Percentiles rank a stretch among this genome's conserved stretches.
Conservation (phyloP, 1,140 invertebrate genomes). For the Rhagoletis pomonella region DNA sequence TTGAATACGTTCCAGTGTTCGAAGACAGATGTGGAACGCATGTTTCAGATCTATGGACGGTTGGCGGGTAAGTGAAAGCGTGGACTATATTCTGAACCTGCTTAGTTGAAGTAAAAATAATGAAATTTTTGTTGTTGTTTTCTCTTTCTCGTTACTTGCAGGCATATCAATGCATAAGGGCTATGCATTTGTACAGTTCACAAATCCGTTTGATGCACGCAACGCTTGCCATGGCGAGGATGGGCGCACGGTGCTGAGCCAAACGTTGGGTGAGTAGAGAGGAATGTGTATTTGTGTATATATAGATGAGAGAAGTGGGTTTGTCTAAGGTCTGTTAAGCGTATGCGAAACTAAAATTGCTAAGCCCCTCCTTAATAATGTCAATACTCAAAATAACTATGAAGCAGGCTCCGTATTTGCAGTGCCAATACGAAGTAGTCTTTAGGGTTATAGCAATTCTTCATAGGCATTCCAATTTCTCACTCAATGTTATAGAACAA, state of each 20-base stretch:
- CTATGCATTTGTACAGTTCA: slow-evolving; percentile 93
- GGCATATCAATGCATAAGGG: slow-evolving; percentile 95
- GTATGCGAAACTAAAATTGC: too few relatives aligned
- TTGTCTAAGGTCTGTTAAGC: too few relatives aligned
- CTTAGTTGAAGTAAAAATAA: not conserved
- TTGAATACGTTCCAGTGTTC: slow-evolving; percentile 92
- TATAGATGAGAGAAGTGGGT: too few relatives aligned
- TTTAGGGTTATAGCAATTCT: too few relatives aligned
- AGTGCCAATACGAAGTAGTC: too few relatives aligned
- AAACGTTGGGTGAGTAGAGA: slow-evolving; percentile 85
- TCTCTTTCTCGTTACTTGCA: slow-evolving; percentile 69
- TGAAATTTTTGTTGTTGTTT: not conserved
- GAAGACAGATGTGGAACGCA: slow-evolving; percentile 90
- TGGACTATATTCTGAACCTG: too few relatives aligned
- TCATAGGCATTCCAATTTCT: too few relatives aligned
- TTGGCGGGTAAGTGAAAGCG: slow-evolving; percentile 81
- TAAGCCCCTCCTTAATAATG: too few relatives aligned
- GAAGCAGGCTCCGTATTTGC: too few relatives aligned
- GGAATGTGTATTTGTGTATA: too few relatives aligned
- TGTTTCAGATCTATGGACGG: slow-evolving; percentile 90
- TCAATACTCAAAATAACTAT: too few relatives aligned
- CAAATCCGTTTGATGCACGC: slow-evolving; percentile 89
- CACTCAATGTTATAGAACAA: too few relatives aligned
- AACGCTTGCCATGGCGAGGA: slow-evolving; percentile 90
- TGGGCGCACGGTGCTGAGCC: slow-evolving; percentile 87